Evolutionary conservation across 37 sponge, comb jelly and placozoan species (phyloP), one percentile per base, ranked within the genome.

Genomic region (Chondrilla cf. caribensis): DNA sequence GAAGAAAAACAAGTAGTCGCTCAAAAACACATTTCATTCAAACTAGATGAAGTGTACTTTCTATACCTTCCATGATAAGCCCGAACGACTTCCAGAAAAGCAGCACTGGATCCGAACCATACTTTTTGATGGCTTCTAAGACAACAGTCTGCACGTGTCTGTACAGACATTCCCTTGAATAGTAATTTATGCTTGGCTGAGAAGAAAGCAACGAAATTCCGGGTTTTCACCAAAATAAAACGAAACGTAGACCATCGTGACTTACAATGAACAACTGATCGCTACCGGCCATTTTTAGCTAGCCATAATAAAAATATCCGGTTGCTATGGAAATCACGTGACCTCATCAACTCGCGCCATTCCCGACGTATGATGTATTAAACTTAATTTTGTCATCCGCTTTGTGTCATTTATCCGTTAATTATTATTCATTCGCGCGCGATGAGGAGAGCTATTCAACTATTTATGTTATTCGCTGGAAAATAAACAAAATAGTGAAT

Each of bases 1-100:
- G 6, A 9, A 29, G 15, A 6, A 29, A n/a, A 62, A 19, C 22
- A 62, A 6, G 15, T 29, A 62, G 29, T 19, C 15, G 17, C 6
- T 29, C 8, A 62, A 29, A n/a, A 62, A 62, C 64, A 62, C 6
- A 62, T 47, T 6, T 14, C 51, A 11, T 14, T 6, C 51, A 47
- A 14, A 47, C 51, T 47, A 47, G 9, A 11, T 14, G 9, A 47
- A 6, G 7, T 19, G 15, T 19, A 4, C 6, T n/a, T 62, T 15
- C 5, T 38, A 67, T 68, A 96, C 96, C 91, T 87, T 91, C 86
- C 92, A 97, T 87, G 40, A 93, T 58, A 28, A 91, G 82, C 31
- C 85, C 79, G 66, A 87, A 88, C 6, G 89, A 95, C 80, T 92
- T 87, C 92, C 94, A 97, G 81, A 92, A 97, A 24, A 84, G 9